A percentile compares a stretch with the other conserved stretches of the same genome.
These are phyloP conservation scores for Apodemia hepburni DNA, from an alignment of 2,888 invertebrate genomes.

Conservation along the genomic window DNA sequence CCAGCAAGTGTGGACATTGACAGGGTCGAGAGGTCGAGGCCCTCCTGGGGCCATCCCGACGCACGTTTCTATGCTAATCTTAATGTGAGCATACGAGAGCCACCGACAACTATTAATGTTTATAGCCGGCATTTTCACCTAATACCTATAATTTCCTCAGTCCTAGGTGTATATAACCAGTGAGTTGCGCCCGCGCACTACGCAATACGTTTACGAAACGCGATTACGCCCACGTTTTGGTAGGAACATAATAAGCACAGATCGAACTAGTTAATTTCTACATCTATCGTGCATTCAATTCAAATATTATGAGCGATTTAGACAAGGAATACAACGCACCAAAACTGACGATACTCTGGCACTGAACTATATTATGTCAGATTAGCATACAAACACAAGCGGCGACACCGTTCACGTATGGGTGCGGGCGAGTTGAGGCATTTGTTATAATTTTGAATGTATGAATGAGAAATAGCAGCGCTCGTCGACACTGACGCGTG, in stretches of 20 bases:
- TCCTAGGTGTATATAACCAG: constrained; percentile 43
- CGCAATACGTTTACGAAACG: constrained; percentile 68
- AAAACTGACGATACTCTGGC: constrained; percentile 74
- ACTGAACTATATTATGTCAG: constrained; percentile 48
- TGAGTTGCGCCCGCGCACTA: constrained; percentile 53
- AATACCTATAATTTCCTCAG: constrained; percentile 52
- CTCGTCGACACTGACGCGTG: constrained; percentile 55
- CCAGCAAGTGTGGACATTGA: constrained; percentile 65
- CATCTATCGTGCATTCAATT: constrained; percentile 77
- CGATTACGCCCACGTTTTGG: constrained; percentile 59
- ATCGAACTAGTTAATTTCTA: constrained; percentile 73
- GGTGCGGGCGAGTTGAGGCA: constrained; percentile 70
- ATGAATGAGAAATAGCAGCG: constrained; percentile 75
- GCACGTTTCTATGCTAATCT: constrained; percentile 76
- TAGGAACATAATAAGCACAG: constrained; percentile 48
- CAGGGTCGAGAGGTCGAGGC: constrained; percentile 73
- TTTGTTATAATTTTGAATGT: constrained; percentile 79
- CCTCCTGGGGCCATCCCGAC: constrained; percentile 61
- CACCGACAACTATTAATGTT: constrained; percentile 72
- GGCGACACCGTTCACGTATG: constrained; percentile 61
- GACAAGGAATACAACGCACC: constrained; percentile 70
- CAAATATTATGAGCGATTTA: constrained; percentile 76
- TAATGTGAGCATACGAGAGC: constrained; percentile 62
- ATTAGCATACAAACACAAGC: constrained; percentile 78
- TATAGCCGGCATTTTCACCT: constrained; percentile 63